Evolutionary conservation across 2,113 vertebrate species (phyloP), one percentile per base, ranked within the genome.

Genomic region (Sphaerodactylus townsendi): DNA sequence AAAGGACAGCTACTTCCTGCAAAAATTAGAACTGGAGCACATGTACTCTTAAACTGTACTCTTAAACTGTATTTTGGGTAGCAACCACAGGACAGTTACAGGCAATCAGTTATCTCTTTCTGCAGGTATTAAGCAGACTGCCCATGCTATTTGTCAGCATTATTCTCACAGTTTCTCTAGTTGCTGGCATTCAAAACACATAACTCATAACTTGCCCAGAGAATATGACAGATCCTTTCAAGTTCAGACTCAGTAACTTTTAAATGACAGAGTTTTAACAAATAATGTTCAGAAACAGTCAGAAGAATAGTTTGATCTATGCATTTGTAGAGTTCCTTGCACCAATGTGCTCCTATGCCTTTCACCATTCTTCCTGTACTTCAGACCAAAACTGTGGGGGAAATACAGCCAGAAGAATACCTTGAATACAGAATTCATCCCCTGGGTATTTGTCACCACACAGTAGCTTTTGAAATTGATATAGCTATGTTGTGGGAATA

Each of bases 231-330:
- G n/a, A 17, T 68, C 25, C 65, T 33, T 62, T 62, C 59, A 62
- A 9, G 3, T 62, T 28, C 23, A 9, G 59, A 62, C 59, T 62
- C 59, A 62, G 21, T 4, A 62, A 21, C 9, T 33, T 68, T 35
- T 44, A 30, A 74, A 56, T 56, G 53, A 17, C 11, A 39, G 35
- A 28, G 19, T 62, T 83, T 86, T 90, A 93, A 90, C 59, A 85
- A 87, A 91, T 84, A 88, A 64, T 92, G 90, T 90, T 83, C 92
- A 94, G 46, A 93, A 89, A 92, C 88, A 85, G 79, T 77, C 62
- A 91, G 69, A 76, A 85, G 83, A 74, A 79, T 83, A 88, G 82
- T 79, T 88, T 87, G 35, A 91, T 79, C 86, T 75, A 76, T 84
- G 50, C 69, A 89, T 81, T 62, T 77, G 84, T 83, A 92, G 91